A percentile compares a stretch with the other conserved stretches of the same genome.
These are phyloP conservation scores for Himalopsyche japonica DNA, from an alignment of 2,888 invertebrate species.

Conservation along the genomic window DNA sequence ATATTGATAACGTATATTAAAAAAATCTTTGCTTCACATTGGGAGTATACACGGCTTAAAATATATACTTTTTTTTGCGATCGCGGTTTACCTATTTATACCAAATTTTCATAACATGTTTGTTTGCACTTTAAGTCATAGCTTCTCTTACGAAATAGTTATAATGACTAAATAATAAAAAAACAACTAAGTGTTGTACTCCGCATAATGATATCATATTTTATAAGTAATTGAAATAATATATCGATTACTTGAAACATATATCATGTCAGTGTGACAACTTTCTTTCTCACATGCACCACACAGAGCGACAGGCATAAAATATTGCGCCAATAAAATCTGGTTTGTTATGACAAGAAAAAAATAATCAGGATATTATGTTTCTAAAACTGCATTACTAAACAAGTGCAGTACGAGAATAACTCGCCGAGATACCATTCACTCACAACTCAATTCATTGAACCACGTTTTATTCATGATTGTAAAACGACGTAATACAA, in stretches of 20 bases:
- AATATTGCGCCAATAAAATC: not conserved
- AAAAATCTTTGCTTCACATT: too few relatives aligned
- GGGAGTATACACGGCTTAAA: too few relatives aligned
- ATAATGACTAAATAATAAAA: too few relatives aligned
- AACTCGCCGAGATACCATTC: not conserved
- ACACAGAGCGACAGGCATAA: not conserved
- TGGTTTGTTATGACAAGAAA: not conserved
- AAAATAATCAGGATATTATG: not conserved
- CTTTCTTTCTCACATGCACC: not conserved
- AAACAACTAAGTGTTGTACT: too few relatives aligned
- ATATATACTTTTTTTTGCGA: too few relatives aligned
- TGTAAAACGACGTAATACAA: not conserved
- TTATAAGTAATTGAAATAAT: not conserved
- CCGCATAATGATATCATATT: too few relatives aligned
- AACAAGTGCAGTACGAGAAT: not conserved
- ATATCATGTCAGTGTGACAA: not conserved
- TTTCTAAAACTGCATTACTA: not conserved
- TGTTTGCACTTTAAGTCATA: too few relatives aligned
- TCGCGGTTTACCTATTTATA: too few relatives aligned
- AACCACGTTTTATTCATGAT: not conserved
- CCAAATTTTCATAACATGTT: too few relatives aligned
- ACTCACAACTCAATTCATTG: not conserved
- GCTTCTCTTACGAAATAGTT: too few relatives aligned
- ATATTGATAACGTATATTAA: too few relatives aligned
- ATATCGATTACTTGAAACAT: not conserved